Percentiles rank a stretch among this genome's conserved stretches.
Conservation (phyloP, 2,113 vertebrate species). For the Amazona vittata region DNA sequence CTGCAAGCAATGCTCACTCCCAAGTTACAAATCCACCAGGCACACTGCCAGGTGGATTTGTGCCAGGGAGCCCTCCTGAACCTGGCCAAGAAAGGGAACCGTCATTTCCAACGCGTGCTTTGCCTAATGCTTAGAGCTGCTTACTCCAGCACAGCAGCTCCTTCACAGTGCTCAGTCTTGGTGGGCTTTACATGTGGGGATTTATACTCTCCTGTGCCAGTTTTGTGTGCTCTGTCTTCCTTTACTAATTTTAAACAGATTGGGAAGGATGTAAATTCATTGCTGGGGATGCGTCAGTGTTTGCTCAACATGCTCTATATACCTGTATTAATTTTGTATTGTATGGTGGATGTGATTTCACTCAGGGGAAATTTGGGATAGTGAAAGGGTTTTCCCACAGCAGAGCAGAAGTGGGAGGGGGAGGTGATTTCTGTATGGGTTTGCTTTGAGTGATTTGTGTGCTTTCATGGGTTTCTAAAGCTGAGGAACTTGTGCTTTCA, state of each 20-base stretch:
- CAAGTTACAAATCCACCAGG: background rate
- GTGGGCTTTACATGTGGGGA: fast-evolving
- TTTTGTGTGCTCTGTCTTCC: background rate
- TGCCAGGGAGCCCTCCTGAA: background rate
- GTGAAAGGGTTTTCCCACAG: conserved; percentile 24
- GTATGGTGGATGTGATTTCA: conserved; percentile 29
- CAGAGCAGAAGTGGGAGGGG: background rate
- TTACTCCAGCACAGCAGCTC: background rate
- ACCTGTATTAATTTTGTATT: conserved; percentile 66
- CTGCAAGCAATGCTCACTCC: background rate
- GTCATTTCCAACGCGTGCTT: fast-evolving
- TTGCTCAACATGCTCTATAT: conserved; percentile 50
- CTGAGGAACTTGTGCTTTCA: background rate
- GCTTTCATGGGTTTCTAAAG: background rate
- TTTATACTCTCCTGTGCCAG: background rate
- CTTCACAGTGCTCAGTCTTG: background rate
- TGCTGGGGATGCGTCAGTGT: conserved; percentile 34
- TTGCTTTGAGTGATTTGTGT: background rate
- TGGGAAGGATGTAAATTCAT: conserved; percentile 28
- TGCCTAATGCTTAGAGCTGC: fast-evolving
- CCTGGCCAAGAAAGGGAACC: background rate
- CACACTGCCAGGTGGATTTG: background rate
- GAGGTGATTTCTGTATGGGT: background rate
- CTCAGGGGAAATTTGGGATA: background rate
- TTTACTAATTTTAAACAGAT: conserved; percentile 64